Evolutionary conservation across 2,797 vertebrate species (phyloP).

Genomic region (Chelon labrosus): DNA sequence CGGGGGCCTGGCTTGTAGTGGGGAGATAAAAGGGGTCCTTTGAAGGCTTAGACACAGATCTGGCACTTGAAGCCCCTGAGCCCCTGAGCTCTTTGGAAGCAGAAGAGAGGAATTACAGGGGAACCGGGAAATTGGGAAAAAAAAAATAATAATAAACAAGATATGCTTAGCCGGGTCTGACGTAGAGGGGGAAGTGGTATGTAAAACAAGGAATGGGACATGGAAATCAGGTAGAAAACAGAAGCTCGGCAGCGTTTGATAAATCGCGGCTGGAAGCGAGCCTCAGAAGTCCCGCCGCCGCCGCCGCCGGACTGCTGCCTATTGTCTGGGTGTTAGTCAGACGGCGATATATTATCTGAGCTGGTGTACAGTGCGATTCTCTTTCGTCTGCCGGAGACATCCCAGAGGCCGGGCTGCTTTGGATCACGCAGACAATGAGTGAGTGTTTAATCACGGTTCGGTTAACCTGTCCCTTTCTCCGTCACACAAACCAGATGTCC

Average conservation of each 20-base stretch:
- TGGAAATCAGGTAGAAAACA: slow-evolving; percentile 74
- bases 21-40: slow-evolving; percentile 82
- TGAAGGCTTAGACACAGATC: slow-evolving; percentile 80
- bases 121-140: slow-evolving; percentile 71
- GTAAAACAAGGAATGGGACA: slow-evolving; percentile 77
- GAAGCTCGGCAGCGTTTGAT: slow-evolving; percentile 57
- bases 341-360: slow-evolving; percentile 73
- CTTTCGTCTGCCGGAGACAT: slow-evolving; percentile 65
- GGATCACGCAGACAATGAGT: slow-evolving; percentile 75
- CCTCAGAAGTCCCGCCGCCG: slow-evolving; percentile 58
- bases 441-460: slow-evolving; percentile 76
- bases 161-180: slow-evolving; percentile 70
- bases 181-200: slow-evolving; percentile 63
- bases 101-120: slow-evolving; percentile 81
- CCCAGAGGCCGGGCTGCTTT: slow-evolving; percentile 70
- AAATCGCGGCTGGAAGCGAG: slow-evolving; percentile 63
- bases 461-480: slow-evolving; percentile 71
- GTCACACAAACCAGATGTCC: slow-evolving; percentile 78
- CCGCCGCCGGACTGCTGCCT: slow-evolving; percentile 50
- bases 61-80: slow-evolving; percentile 79
- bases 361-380: slow-evolving; percentile 47
- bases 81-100: slow-evolving; percentile 83
- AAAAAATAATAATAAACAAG: slow-evolving; percentile 78
- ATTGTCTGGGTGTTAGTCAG: slow-evolving; percentile 63
- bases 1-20: slow-evolving; percentile 67